Conservation (phyloP, 2,113 vertebrate species). For the Charadrius vociferus region DNA sequence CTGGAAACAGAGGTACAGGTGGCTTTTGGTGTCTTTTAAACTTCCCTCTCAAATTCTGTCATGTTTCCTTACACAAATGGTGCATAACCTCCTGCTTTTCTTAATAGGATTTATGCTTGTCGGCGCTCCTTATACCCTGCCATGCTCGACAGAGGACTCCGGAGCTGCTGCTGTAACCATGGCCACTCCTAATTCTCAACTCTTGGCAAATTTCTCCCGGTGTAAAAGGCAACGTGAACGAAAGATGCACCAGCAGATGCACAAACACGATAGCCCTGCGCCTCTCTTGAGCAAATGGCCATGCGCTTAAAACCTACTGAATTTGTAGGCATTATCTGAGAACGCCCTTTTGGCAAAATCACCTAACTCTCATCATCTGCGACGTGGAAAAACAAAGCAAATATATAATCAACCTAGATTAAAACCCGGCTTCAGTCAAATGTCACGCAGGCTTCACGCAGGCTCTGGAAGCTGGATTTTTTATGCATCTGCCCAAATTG, state of each 20-base stretch:
- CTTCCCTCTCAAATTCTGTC: conserved; percentile 42
- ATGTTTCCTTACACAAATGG: conserved; percentile 8
- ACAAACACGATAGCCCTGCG: neutral
- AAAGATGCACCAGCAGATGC: conserved; percentile 5
- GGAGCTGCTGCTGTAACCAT: conserved; percentile 60
- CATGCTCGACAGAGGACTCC: conserved; percentile 32
- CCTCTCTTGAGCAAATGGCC: neutral
- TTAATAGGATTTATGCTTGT: conserved; percentile 72
- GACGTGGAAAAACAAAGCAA: conserved; percentile 22
- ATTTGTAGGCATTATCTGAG: neutral
- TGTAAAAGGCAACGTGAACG: neutral
- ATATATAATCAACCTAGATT: conserved; percentile 30
- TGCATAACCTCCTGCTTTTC: conserved; percentile 46
- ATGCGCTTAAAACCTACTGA: neutral
- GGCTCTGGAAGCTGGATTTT: conserved; percentile 59
- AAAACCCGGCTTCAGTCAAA: conserved; percentile 28
- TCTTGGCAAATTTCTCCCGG: conserved; percentile 31
- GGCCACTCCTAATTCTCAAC: conserved; percentile 46
- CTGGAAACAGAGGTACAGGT: neutral
- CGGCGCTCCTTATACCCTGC: conserved; percentile 14
- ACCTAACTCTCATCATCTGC: conserved; percentile 28
- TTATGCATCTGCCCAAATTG: conserved; percentile 75
- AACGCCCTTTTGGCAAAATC: neutral
- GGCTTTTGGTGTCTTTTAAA: neutral
- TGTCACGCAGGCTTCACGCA: conserved; percentile 40